A percentile compares a stretch with the other conserved stretches of the same genome.
Evolutionary conservation across 2,113 vertebrate species (phyloP).

Genomic region (Phyllostomus hastatus): DNA sequence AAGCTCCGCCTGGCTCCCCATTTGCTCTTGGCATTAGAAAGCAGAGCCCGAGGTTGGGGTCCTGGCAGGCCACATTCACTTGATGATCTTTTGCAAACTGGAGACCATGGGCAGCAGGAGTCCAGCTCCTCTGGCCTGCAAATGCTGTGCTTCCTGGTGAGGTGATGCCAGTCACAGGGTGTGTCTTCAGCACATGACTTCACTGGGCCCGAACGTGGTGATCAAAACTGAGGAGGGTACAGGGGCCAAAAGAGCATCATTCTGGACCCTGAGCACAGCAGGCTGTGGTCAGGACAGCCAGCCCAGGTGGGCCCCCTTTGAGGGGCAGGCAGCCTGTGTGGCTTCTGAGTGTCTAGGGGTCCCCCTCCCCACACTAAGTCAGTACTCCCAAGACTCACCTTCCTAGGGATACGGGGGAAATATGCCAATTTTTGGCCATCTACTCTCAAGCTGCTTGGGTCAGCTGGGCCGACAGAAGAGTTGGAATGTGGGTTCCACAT

Average conservation of each 20-base stretch:
- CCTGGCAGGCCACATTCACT: no score
- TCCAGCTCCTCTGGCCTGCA: fast-evolving
- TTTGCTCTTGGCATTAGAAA: background rate
- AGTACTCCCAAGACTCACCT: background rate
- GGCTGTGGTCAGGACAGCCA: no score
- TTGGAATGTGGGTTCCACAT: no score
- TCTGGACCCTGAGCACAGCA: no score
- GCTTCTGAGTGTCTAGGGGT: background rate
- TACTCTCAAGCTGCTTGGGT: no score
- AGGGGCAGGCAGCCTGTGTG: background rate
- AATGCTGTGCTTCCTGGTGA: background rate
- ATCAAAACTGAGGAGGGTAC: background rate
- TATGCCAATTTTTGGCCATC: fast-evolving
- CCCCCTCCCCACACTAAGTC: background rate
- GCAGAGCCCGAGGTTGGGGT: background rate
- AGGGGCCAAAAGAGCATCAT: no score
- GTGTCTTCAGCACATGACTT: background rate
- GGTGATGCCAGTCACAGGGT: no score
- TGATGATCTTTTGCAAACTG: background rate
- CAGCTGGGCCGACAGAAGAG: background rate
- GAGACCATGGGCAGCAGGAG: background rate
- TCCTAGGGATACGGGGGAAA: background rate
- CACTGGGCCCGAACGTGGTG: fast-evolving
- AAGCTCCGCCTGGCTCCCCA: background rate
- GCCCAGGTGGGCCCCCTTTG: no score